Evolutionary conservation across 2,888 invertebrate species (phyloP), one percentile per base, ranked within the genome.

Genomic region (Oligia latruncula): DNA sequence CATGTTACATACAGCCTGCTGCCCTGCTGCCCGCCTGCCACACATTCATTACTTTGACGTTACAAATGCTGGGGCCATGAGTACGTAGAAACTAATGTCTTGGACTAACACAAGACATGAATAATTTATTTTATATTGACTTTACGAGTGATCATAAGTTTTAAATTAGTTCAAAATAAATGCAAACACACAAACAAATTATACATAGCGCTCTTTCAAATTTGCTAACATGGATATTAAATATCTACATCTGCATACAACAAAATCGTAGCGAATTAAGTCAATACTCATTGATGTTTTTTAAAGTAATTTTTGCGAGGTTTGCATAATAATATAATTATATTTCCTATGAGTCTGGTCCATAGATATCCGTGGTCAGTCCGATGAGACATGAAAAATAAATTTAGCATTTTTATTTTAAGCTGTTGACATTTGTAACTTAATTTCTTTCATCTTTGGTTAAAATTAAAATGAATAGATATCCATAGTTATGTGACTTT

Each of bases 41-140:
- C 58, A 65, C 43, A 74, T 70, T 58, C 1, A 40, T 82, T n/a
- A 74, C 55, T 17, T 4, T 17, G 9, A 64, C 40, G 6, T 71
- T 66, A 43, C n/a, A 40, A 43, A 29, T 40, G 11, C 17, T 43
- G 2, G 6, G 4, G 5, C 52, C 17, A 8, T 2, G 9, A 60
- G 17, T 64, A 46, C 55, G 3, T 52, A 58, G 13, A 35, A 71
- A 40, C 23, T 40, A 52, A 49, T 58, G 0, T 23, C 35, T 74
- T 66, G 4, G 23, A 20, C 2, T 23, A 2, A 29, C 15, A 58
- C 6, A 29, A 20, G n/a, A 8, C 20, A 35, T 43, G 13, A 52
- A 43, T 55, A 20, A n/a, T 29, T 29, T 43, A 43, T 49, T 78
- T 52, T 3, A 23, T 23, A 62, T 62, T 43, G 0, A 20, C n/a